Evolutionary conservation across 2,113 vertebrate species (phyloP), one percentile per base, ranked within the genome.

Genomic region (Notothenia rossii): DNA sequence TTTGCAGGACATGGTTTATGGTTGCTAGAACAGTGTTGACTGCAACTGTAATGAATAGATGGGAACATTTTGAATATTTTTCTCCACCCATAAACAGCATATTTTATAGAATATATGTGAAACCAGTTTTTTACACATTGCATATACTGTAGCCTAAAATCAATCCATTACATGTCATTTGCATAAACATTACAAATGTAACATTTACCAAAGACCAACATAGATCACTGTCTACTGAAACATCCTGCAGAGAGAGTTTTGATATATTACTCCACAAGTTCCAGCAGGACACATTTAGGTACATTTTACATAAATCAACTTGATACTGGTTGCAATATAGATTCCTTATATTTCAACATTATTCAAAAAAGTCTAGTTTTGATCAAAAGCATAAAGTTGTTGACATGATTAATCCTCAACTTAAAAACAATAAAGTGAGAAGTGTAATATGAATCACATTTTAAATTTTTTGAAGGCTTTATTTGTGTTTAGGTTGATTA

Each of bases 401-500:
- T 17, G 7, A 12, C 10, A 48, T 72, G 33, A 33, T 72, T 36
- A 72, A n/a, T 77, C n/a, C 14, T 60, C 13, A 29, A 10, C 36
- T 29, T 29, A 29, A 29, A 29, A 29, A 29, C 29, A 29, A 29
- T 29, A 29, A 49, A 40, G 9, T 9, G 6, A 63, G 61, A 55
- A 14, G 6, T 48, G 13, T 1, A 5, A 2, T 25, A 36, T 59
- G 48, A 36, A 45, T 4, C 2, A 22, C 46, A 70, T n/a, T 51
- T 78, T 58, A 45, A 45, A 11, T 48, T 59, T 25, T 22, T 66
- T 55, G 13, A 18, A 36, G 22, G 58, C 49, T 62, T 69, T 40
- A 29, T 54, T 50, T 72, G 3, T 22, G 51, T 76, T 76, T 48
- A 68, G 56, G 10, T 60, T 61, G 20, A 60, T 61, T 59, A 69